Conservation (phyloP, 2,797 vertebrate species). For the Parotocinclus haroldoi region DNA sequence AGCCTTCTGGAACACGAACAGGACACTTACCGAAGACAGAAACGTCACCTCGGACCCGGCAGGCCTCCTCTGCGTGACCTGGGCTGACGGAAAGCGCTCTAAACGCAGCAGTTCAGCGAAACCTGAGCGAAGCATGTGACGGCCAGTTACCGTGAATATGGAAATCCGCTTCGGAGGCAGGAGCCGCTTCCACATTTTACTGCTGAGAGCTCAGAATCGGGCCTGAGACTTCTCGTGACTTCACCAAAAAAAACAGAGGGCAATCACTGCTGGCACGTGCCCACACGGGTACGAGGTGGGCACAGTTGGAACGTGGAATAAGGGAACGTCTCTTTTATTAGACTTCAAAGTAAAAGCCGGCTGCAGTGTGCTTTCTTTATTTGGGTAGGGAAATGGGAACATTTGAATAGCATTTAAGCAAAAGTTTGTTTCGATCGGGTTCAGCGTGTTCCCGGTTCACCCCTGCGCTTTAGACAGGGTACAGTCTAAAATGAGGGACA, state of each 20-base stretch:
- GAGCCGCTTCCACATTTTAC: slow-evolving; percentile 62
- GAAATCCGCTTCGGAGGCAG: slow-evolving; percentile 56
- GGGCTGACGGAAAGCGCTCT: background rate
- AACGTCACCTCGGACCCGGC: slow-evolving; percentile 7
- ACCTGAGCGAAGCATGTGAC: background rate
- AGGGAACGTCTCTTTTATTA: no score
- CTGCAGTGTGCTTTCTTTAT: background rate
- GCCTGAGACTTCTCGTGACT: slow-evolving; percentile 61
- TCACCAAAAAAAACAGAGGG: slow-evolving; percentile 17
- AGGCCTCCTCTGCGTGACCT: background rate
- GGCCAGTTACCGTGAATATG: slow-evolving; percentile 34
- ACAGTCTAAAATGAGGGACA: no score
- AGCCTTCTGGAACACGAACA: no score
- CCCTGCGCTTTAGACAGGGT: no score
- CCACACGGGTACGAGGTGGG: background rate
- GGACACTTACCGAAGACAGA: no score
- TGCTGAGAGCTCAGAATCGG: slow-evolving; percentile 57
- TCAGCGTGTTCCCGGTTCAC: no score
- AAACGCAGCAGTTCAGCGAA: background rate
- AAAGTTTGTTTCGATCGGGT: background rate
- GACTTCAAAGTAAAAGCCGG: no score
- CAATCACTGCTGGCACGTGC: slow-evolving; percentile 8
- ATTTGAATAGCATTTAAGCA: background rate
- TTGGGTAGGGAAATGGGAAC: background rate
- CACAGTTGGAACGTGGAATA: no score